Percentiles rank a stretch among this genome's conserved stretches.
phyloP scores from a whole-genome alignment of 2,888 invertebrate genomes.

The Scaptomyza caliginosa region DNA sequence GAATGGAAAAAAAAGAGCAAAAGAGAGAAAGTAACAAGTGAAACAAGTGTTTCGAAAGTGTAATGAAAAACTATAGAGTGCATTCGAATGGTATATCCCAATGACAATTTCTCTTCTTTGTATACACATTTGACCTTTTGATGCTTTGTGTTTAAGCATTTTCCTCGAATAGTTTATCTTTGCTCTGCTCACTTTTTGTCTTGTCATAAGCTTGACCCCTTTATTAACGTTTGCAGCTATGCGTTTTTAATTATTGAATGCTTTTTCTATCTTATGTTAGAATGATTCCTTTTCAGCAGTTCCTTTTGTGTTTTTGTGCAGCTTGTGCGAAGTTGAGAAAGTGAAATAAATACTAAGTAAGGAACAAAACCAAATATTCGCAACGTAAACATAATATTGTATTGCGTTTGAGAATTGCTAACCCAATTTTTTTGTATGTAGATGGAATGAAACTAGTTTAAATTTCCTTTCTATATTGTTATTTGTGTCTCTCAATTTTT shows the following conservation, averaged over 20 bases:
- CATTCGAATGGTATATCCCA: background rate
- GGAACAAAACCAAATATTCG: background rate
- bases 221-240: too few relatives aligned
- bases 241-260: background rate
- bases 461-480: conserved; percentile 4
- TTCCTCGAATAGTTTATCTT: background rate
- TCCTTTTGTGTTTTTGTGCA: background rate
- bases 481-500: background rate
- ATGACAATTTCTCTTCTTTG: background rate
- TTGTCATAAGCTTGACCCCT: too few relatives aligned
- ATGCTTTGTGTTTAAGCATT: background rate
- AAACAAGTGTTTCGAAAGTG: background rate
- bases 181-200: background rate
- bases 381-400: background rate
- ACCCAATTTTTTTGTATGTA: background rate
- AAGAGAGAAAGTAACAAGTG: background rate
- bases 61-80: background rate
- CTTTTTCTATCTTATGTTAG: background rate
- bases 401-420: conserved; percentile 7
- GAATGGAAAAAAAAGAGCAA: background rate
- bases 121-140: background rate
- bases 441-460: conserved; percentile 25
- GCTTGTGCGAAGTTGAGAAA: background rate
- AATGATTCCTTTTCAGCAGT: background rate
- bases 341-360: background rate